Base-by-base conservation (phyloP, 2,113 vertebrate genomes). In the Catharus fuscescens region DNA sequence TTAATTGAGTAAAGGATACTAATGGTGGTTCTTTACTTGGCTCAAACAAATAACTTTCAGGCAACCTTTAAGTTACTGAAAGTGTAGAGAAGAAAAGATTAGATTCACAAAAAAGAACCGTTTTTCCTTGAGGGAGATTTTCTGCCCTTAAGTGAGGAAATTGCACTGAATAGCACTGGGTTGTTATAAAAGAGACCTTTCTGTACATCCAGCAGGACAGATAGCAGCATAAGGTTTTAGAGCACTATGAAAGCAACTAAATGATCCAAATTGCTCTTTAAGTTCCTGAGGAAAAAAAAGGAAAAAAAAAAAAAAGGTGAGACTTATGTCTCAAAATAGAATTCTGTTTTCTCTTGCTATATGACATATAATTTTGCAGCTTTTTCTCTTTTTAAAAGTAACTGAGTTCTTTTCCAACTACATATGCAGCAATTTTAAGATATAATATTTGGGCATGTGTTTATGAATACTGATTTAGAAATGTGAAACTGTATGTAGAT, bases 121-220 rank as follows among this genome's bases (percentile, higher is more conserved):
- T 78, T 81, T 54, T 93, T 52, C 18, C 36, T 80, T 70, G 21
- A 93, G 72, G 53, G 53, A 82, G 64, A 73, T 93, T 95, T 96
- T 93, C 90, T 91, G 7, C 60, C n/a, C 56, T 73, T 84, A 93
- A 89, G 54, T 83, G 54, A 7, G 7, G 69, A 89, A 89, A 94
- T 89, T 86, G n/a, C 80, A 72, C 29, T 53, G 59, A 89, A 59
- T 86, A 70, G 20, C 42, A 66, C 47, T 16, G 65, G 84, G 42
- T 59, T 50, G 9, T 56, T 83, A 72, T 66, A 66, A 48, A 90
- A 83, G 64, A 86, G 80, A 91, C 54, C 60, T 69, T 92, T 86
- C 64, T 62, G 25, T 71, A 76, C 32, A 78, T 92, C 8, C 47
- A 92, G 60, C 8, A 81, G 34, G 56, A 78, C 56, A 66, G 42